Evolutionary conservation across 2,797 vertebrate genomes (phyloP).

Genomic region (Micromesistius poutassou): DNA sequence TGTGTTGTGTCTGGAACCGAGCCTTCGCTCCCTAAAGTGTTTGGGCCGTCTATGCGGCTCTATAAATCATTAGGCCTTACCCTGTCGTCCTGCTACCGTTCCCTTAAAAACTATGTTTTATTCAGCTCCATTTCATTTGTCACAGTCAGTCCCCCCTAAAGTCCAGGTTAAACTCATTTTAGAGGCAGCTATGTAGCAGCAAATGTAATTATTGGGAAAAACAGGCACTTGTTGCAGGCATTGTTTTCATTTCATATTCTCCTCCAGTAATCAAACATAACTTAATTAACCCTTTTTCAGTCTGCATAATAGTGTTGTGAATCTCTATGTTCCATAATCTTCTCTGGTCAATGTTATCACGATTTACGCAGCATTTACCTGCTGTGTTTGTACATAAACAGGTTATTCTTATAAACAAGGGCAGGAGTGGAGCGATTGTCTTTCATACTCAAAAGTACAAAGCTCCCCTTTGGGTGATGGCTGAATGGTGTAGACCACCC

Average conservation of each 20-base stretch:
- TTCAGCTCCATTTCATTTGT: slow-evolving; percentile 80
- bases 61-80: slow-evolving; percentile 75
- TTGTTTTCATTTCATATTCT: slow-evolving; percentile 59
- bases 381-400: background rate
- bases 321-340: slow-evolving; percentile 8
- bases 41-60: slow-evolving; percentile 42
- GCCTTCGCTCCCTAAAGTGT: slow-evolving; percentile 57
- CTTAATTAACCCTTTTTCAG: slow-evolving; percentile 53
- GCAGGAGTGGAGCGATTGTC: too few relatives aligned
- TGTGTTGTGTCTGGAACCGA: slow-evolving; percentile 57
- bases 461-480: background rate
- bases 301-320: slow-evolving; percentile 43
- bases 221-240: slow-evolving; percentile 77
- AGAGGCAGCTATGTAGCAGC: slow-evolving; percentile 66
- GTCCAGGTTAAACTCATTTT: slow-evolving; percentile 73
- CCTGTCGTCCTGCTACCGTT: slow-evolving; percentile 65
- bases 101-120: slow-evolving; percentile 75
- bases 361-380: background rate
- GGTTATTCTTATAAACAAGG: background rate
- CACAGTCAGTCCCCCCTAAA: slow-evolving; percentile 71
- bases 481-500: background rate
- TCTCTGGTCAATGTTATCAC: background rate
- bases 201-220: slow-evolving; percentile 75
- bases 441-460: background rate
- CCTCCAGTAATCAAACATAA: slow-evolving; percentile 48